Conservation (phyloP, 1,140 invertebrate species). For the Psilanteris sp. region DNA sequence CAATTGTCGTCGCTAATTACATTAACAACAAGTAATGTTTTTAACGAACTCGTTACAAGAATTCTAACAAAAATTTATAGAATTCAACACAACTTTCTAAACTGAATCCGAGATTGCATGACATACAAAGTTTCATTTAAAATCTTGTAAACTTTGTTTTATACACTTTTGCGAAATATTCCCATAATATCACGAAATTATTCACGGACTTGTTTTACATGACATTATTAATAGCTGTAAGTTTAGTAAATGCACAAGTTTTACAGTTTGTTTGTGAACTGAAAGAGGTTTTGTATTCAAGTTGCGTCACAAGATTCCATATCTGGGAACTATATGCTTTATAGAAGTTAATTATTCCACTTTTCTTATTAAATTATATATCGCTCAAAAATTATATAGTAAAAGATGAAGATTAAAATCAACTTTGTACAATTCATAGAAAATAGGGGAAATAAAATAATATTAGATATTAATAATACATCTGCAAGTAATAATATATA, state of each 20-base stretch:
- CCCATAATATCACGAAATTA: constrained; percentile 42
- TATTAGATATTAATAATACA: too few relatives aligned
- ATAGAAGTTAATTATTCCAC: not conserved
- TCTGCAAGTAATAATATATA: too few relatives aligned
- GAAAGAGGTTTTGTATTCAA: constrained; percentile 16
- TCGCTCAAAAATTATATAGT: too few relatives aligned
- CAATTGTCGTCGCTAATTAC: too few relatives aligned
- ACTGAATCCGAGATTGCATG: constrained; percentile 26
- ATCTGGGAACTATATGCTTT: constrained; percentile 1
- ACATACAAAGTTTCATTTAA: constrained; percentile 33
- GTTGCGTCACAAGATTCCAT: constrained; percentile 9
- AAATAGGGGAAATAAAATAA: too few relatives aligned
- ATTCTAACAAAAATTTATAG: not conserved
- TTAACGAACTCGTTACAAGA: too few relatives aligned
- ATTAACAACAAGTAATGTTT: too few relatives aligned
- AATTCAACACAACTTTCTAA: constrained; percentile 20
- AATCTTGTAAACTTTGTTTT: constrained; percentile 43
- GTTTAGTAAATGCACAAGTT: constrained; percentile 30
- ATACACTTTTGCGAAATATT: constrained; percentile 38
- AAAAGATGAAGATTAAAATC: too few relatives aligned
- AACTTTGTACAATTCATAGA: too few relatives aligned
- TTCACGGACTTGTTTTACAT: constrained; percentile 37
- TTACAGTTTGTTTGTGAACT: constrained; percentile 23
- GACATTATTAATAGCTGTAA: constrained; percentile 34
- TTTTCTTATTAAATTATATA: too few relatives aligned